Conservation (phyloP, 1,140 invertebrate species). For the Cotesia typhae region DNA sequence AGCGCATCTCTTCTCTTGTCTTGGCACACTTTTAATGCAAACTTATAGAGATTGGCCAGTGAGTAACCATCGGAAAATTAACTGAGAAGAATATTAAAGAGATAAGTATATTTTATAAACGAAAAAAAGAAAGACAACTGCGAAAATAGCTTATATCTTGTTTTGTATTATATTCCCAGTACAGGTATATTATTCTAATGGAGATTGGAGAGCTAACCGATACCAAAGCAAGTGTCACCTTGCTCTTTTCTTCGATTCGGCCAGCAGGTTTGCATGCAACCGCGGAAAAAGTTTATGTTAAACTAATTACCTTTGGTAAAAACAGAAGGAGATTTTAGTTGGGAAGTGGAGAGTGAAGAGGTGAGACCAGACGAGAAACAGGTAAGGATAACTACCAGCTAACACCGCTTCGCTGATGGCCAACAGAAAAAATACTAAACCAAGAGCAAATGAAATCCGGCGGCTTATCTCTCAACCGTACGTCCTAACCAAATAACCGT, state of each 20-base stretch:
- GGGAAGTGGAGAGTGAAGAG: slow-evolving; percentile 22
- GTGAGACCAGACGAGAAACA: slow-evolving; percentile 19
- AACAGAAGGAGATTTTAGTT: slow-evolving; percentile 38
- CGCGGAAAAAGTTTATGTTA: slow-evolving; percentile 39
- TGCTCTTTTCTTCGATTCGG: slow-evolving; percentile 30
- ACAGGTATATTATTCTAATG: neutral
- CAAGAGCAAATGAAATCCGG: slow-evolving; percentile 55
- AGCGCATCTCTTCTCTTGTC: slow-evolving; percentile 26
- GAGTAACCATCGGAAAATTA: no score
- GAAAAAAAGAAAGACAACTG: slow-evolving; percentile 9
- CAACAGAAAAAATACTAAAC: slow-evolving; percentile 23
- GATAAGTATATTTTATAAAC: slow-evolving; percentile 10
- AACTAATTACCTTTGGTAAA: slow-evolving; percentile 44
- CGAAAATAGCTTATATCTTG: neutral
- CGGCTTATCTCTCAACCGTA: slow-evolving; percentile 49
- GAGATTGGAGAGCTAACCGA: slow-evolving; percentile 9
- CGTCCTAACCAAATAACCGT: slow-evolving; percentile 57
- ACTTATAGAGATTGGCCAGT: slow-evolving; percentile 15
- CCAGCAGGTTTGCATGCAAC: slow-evolving; percentile 37
- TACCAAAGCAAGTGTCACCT: slow-evolving; percentile 22
- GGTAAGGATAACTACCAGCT: slow-evolving; percentile 26
- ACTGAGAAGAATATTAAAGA: neutral
- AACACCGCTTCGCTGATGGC: neutral
- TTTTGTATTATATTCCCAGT: neutral
- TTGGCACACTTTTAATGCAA: slow-evolving; percentile 30